phyloP scores from a whole-genome alignment of 64 coral and sea anemone genomes.

The Trachythela sp. region DNA sequence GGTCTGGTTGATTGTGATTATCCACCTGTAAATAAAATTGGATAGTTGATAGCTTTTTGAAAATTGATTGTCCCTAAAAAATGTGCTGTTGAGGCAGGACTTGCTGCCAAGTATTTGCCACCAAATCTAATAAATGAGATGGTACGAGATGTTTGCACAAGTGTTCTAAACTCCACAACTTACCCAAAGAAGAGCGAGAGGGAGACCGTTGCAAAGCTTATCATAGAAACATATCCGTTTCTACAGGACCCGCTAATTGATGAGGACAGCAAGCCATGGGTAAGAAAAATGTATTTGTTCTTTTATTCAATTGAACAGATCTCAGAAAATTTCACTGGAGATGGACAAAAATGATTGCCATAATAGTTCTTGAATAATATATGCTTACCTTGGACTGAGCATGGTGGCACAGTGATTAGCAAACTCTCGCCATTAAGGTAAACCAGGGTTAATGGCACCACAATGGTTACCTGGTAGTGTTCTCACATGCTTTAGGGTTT shows the following conservation, averaged over 20 bases:
- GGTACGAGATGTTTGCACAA: conserved; percentile 25
- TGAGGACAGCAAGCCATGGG: conserved; percentile 29
- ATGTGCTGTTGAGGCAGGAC: neutral
- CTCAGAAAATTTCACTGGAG: too few relatives aligned
- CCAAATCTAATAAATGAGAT: conserved; percentile 36
- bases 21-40: too few relatives aligned
- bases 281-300: neutral
- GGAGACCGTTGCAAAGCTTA: conserved; percentile 13
- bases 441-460: too few relatives aligned
- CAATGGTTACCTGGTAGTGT: neutral
- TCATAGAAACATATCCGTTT: conserved; percentile 29
- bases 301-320: neutral
- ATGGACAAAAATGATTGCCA: too few relatives aligned
- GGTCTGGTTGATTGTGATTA: too few relatives aligned
- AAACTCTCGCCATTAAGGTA: neutral
- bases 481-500: neutral
- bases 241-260: conserved; percentile 6
- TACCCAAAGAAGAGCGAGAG: conserved; percentile 20
- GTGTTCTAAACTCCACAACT: conserved; percentile 17
- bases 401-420: neutral
- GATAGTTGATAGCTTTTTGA: too few relatives aligned
- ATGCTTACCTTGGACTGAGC: neutral
- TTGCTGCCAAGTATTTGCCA: neutral
- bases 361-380: neutral
- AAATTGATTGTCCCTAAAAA: too few relatives aligned